These are phyloP conservation scores for Orchesellides sinensis DNA, from an alignment of 2,888 invertebrate species.

Conservation along the genomic window DNA sequence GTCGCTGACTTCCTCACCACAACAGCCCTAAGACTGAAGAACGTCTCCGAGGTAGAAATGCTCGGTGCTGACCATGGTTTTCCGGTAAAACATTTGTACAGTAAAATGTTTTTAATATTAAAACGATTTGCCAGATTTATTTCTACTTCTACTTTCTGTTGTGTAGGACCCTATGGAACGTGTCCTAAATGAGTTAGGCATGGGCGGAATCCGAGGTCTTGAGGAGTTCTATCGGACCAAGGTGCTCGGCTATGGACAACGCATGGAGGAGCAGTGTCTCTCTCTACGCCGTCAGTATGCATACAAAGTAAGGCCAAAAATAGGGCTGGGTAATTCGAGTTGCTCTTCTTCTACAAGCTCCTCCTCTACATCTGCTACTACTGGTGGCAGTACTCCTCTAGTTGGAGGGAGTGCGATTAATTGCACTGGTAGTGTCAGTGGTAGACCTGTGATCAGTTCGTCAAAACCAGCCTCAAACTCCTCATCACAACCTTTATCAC, in stretches of 20 bases:
- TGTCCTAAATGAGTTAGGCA: constrained; percentile 81
- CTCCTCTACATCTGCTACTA: constrained; percentile 11
- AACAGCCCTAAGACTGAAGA: constrained; percentile 61
- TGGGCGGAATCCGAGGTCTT: constrained; percentile 80
- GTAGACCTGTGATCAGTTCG: constrained; percentile 30
- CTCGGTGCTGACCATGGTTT: constrained; percentile 76
- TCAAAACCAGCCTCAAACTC: constrained; percentile 49
- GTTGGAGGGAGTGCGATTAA: too few relatives aligned
- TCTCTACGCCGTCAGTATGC: constrained; percentile 76
- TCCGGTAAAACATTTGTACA: constrained; percentile 77
- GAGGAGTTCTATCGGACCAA: constrained; percentile 81
- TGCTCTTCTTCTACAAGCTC: constrained; percentile 22
- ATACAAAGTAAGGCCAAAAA: constrained; percentile 62
- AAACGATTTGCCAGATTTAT: neutral
- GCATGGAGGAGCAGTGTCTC: constrained; percentile 76
- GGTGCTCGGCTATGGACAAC: constrained; percentile 76
- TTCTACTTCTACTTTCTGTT: constrained; percentile 43
- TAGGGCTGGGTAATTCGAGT: constrained; percentile 52
- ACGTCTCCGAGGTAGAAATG: constrained; percentile 64
- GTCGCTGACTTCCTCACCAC: constrained; percentile 54
- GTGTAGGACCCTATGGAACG: constrained; percentile 81
- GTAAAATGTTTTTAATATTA: neutral
- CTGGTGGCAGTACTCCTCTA: too few relatives aligned
- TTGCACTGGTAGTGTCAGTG: constrained; percentile 28
- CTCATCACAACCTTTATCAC: constrained; percentile 63